Conservation (phyloP, 2,797 vertebrate species). For the Clarias platycephalus region DNA sequence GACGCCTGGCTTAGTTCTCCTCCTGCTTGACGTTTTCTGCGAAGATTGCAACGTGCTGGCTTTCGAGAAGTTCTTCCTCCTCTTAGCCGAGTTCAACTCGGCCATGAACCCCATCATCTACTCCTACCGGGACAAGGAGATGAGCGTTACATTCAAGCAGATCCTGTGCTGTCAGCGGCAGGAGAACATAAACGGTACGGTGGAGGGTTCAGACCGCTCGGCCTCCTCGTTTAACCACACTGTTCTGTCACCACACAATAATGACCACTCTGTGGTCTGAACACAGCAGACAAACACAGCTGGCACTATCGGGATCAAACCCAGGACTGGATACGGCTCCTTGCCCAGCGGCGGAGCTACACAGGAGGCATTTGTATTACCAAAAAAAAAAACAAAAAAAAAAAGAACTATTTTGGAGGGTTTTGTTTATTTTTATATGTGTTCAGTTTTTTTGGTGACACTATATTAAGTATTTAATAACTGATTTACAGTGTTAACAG, state of each 20-base stretch:
- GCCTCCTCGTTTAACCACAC: slow-evolving; percentile 96
- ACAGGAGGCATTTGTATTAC: slow-evolving; percentile 54
- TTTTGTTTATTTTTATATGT: slow-evolving; percentile 48
- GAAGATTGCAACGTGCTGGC: slow-evolving; percentile 86
- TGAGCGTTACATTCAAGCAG: slow-evolving; percentile 96
- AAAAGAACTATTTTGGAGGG: slow-evolving; percentile 56
- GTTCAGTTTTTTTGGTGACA: slow-evolving; percentile 43
- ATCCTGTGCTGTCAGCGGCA: slow-evolving; percentile 95
- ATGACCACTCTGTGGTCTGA: slow-evolving; percentile 95
- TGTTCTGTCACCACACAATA: slow-evolving; percentile 87
- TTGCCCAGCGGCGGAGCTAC: slow-evolving; percentile 42
- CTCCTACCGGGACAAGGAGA: slow-evolving; percentile 98
- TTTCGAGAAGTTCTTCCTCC: slow-evolving; percentile 97
- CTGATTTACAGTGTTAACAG: slow-evolving; percentile 68
- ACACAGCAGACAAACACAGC: slow-evolving; percentile 32
- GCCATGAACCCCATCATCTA: slow-evolving; percentile 99
- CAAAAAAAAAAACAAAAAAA: slow-evolving; percentile 40
- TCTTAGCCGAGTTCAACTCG: slow-evolving; percentile 96
- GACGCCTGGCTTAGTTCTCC: slow-evolving; percentile 93
- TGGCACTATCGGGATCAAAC: slow-evolving; percentile 41
- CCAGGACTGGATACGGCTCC: slow-evolving; percentile 40
- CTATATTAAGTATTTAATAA: slow-evolving; percentile 74
- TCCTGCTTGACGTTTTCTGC: slow-evolving; percentile 94
- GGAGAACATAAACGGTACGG: slow-evolving; percentile 84
- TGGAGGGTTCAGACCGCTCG: slow-evolving; percentile 91